Conservation (phyloP, 2,797 vertebrate species). For the Hypotaenidia okinawae region DNA sequence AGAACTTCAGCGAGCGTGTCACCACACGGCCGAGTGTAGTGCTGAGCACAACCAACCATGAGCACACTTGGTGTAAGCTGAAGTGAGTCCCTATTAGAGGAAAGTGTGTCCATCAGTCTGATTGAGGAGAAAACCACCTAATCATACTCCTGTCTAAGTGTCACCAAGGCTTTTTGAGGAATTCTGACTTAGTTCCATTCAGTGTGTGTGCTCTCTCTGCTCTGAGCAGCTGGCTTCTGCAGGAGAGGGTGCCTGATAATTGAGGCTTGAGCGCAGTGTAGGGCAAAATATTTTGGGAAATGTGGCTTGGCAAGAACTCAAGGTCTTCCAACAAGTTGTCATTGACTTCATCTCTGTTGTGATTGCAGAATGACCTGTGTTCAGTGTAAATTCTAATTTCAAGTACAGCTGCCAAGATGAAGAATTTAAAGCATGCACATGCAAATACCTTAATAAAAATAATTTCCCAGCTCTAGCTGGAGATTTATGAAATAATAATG, state of each 20-base stretch:
- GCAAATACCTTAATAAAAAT: slow-evolving; percentile 35
- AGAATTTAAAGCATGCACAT: not conserved
- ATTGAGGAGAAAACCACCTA: not conserved
- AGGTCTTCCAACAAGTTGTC: slow-evolving; percentile 38
- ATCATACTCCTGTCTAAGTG: not conserved
- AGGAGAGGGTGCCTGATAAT: not conserved
- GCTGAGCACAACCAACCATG: not conserved
- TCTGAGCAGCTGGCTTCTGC: not conserved
- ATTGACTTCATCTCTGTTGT: slow-evolving; percentile 12
- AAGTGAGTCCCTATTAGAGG: not conserved
- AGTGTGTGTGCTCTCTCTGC: not conserved
- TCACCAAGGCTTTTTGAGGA: not conserved
- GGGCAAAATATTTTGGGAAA: slow-evolving; percentile 52
- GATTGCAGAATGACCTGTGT: not conserved
- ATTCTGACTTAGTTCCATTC: not conserved
- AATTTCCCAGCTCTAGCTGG: not conserved
- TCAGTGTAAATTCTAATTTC: not conserved
- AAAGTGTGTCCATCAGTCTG: not conserved
- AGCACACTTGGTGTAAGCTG: not conserved
- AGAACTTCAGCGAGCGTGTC: rapidly evolving
- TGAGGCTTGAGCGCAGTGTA: not conserved
- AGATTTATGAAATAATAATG: slow-evolving; percentile 13
- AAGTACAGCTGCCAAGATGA: not conserved
- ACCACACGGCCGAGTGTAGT: rapidly evolving
- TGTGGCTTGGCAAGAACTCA: slow-evolving; percentile 6